Base-by-base conservation (phyloP, 2,888 invertebrate genomes). In the Petrolisthes cinctipes region DNA sequence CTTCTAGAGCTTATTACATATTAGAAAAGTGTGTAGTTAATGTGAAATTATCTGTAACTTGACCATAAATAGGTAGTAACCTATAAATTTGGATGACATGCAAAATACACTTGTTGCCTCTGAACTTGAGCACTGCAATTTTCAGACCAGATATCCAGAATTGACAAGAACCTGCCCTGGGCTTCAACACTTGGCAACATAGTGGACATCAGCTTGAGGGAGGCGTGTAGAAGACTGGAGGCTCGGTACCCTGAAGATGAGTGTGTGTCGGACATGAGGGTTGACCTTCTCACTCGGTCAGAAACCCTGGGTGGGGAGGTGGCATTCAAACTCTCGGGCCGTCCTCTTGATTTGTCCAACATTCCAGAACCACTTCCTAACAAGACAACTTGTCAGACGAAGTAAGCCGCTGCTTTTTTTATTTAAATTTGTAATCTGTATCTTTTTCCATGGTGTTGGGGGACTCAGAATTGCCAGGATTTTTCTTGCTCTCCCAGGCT, bases 221-320 rank as follows among this genome's bases (percentile, higher is more conserved):
- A 86, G 51, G 81, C 86, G n/a, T 37, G 57, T 6, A 57, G 86
- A 14, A 66, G 82, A 14, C 61, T 86, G 51, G 82, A 82, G 17
- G 51, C 56, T 37, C 75, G 56, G 57, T 5, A 73, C 17, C 76
- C 81, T 4, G 86, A 54, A 23, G 75, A 86, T 20, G 82, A 86
- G 73, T 86, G 86, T 66, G 81, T 82, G 51, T 51, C 82, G 37
- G 86, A 86, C n/a, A 53, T 86, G 20, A 66, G 82, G 54, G 53
- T 75, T 23, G 86, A 73, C 51, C 61, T 86, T 3, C 14, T 86
- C 23, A 82, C 51, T 11, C 75, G 76, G 61, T 73, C 82, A 17
- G 82, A 82, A 14, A 4, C 66, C 61, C 20, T 86, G 54, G 61
- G 82, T 14, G 76, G n/a, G 17, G 51, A 86, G 66, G 20, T 79